Evolutionary conservation across 2,888 invertebrate genomes (phyloP), one percentile per base, ranked within the genome.

Genomic region (Apeira syringaria): DNA sequence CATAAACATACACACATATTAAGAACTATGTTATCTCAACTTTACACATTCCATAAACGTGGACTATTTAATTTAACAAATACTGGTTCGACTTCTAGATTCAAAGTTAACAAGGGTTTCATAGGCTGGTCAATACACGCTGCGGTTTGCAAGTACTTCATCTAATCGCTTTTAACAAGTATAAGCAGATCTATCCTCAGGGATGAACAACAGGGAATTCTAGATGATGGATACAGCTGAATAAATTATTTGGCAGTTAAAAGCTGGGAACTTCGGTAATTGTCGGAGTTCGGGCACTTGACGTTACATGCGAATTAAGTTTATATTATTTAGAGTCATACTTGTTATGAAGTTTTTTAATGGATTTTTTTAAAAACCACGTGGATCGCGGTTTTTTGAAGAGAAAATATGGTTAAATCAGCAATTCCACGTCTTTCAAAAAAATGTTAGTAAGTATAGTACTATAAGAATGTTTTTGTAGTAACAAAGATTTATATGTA

Each of bases 151-250:
- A 58, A 66, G 59, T 64, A 62, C 64, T 66, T 62, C 34, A 24
- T 40, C 54, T 77, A 78, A 80, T 79, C 66, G 73, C 63, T 73
- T 72, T 68, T 54, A 59, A 67, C 72, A 72, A 77, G 65, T 65
- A 60, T 68, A 70, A 66, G 61, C 59, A 61, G 64, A 61, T 50
- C 57, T 49, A 29, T 53, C 75, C 64, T 68, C 1, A 29, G 70
- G 72, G 76, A 75, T 68, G 61, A 71, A 74, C 76, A 69, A 61
- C 66, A 43, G 53, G 56, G 51, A 42, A 53, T 58, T 48, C 49
- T 50, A 52, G 72, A 78, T 78, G 80, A 81, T 74, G 68, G 74
- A 74, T 73, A 63, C 55, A 57, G 52, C 60, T 80, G 81, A 80
- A 82, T 82, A 80, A 73, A 79, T 83, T 76, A 82, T 68, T 53